Evolutionary conservation across 2,888 invertebrate genomes (phyloP).

Genomic region (Lasioglossum malachurum): DNA sequence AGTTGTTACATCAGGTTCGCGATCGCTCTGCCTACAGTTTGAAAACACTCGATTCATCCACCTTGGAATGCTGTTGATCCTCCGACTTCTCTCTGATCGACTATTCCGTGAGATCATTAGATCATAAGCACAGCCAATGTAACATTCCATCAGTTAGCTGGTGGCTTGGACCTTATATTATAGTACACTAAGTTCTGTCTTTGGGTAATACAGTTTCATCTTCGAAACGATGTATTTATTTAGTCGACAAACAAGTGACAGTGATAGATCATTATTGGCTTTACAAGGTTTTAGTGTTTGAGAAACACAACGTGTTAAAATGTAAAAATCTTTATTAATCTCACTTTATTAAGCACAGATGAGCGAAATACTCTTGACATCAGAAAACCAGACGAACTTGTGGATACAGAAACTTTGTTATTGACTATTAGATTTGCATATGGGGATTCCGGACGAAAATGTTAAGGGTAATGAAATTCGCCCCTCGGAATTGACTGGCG

Average conservation of each 20-base stretch:
- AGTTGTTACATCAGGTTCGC: conserved; percentile 41
- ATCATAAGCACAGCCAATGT: neutral
- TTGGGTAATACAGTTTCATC: neutral
- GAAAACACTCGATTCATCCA: neutral
- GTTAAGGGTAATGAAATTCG: neutral
- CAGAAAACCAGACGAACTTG: neutral
- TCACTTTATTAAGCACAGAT: too few relatives aligned
- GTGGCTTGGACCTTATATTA: neutral
- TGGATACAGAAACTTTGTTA: neutral
- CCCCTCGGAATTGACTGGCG: neutral
- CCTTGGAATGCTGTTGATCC: neutral
- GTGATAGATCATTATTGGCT: neutral
- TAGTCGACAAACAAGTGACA: neutral
- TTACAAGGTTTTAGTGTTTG: neutral
- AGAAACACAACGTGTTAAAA: neutral
- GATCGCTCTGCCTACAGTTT: neutral
- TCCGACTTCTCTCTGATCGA: neutral
- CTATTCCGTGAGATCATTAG: neutral
- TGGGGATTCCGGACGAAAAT: neutral
- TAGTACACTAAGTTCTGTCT: neutral
- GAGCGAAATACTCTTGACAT: neutral
- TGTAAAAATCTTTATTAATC: neutral
- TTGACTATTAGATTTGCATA: neutral
- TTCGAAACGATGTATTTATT: neutral
- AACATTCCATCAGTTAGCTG: neutral